Evolutionary conservation across 2,113 vertebrate genomes (phyloP).

Genomic region (Ovis canadensis): DNA sequence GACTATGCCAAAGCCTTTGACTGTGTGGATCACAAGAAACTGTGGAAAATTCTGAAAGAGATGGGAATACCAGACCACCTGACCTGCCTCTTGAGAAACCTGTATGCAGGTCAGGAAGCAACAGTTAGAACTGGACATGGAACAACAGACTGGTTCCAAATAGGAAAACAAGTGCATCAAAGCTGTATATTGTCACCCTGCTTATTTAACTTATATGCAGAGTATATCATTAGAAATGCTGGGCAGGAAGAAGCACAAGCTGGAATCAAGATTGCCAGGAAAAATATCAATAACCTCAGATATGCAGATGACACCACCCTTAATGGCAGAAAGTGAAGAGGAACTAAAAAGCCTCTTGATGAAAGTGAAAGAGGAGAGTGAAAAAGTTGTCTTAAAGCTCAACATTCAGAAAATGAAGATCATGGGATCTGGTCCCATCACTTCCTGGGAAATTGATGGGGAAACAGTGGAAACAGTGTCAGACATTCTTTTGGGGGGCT

Average conservation of each 20-base stretch:
- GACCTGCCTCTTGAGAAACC: background rate
- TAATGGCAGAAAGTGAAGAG: background rate
- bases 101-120: background rate
- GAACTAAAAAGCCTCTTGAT: background rate
- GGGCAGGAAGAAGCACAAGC: background rate
- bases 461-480: background rate
- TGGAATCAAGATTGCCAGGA: background rate
- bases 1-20: background rate
- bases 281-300: background rate
- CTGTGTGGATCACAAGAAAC: background rate
- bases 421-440: background rate
- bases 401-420: background rate
- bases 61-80: background rate
- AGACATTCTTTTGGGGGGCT: no score
- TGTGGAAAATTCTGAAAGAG: background rate
- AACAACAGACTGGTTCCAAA: background rate
- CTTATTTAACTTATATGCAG: background rate
- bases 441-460: background rate
- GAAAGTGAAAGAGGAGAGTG: background rate
- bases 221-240: background rate
- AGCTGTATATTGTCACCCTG: background rate
- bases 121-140: background rate
- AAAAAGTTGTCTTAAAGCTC: background rate
- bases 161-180: accelerated
- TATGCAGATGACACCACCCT: background rate